These are phyloP conservation scores for Drosophila leontia DNA, from an alignment of 1,140 invertebrate genomes.

Conservation along the genomic window DNA sequence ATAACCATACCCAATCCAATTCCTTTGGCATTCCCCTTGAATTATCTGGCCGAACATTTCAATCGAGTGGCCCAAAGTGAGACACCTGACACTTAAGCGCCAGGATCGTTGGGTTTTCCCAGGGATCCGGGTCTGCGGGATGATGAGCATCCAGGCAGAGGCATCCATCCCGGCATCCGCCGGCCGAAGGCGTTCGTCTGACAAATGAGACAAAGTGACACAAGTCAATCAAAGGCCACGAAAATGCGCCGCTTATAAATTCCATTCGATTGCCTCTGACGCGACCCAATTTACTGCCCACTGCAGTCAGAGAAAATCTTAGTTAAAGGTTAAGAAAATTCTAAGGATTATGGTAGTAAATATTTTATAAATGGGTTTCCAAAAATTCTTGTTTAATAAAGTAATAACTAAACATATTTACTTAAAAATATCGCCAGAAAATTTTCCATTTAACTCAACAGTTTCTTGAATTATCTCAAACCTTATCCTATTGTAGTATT, in stretches of 20 bases:
- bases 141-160: slow-evolving; percentile 20
- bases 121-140: slow-evolving; percentile 3
- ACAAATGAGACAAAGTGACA: slow-evolving; percentile 85
- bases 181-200: slow-evolving; percentile 70
- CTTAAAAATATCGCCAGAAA: too few species aligned
- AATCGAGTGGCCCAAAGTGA: slow-evolving; percentile 72
- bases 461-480: too few species aligned
- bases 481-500: too few species aligned
- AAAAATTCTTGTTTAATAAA: too few species aligned
- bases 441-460: too few species aligned
- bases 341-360: too few species aligned
- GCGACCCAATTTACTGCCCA: slow-evolving; percentile 67
- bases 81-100: slow-evolving; percentile 80
- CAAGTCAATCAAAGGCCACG: slow-evolving; percentile 82
- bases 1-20: neutral
- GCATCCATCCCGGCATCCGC: neutral
- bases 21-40: slow-evolving; percentile 12
- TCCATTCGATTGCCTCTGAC: slow-evolving; percentile 54
- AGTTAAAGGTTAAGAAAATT: too few species aligned
- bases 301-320: slow-evolving; percentile 14
- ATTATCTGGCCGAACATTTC: slow-evolving; percentile 60
- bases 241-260: slow-evolving; percentile 76
- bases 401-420: too few species aligned
- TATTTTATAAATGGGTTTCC: too few species aligned
- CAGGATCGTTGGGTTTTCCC: slow-evolving; percentile 30